phyloP scores from a whole-genome alignment of 2,888 invertebrate species.

The Digitonthophagus gazella region DNA sequence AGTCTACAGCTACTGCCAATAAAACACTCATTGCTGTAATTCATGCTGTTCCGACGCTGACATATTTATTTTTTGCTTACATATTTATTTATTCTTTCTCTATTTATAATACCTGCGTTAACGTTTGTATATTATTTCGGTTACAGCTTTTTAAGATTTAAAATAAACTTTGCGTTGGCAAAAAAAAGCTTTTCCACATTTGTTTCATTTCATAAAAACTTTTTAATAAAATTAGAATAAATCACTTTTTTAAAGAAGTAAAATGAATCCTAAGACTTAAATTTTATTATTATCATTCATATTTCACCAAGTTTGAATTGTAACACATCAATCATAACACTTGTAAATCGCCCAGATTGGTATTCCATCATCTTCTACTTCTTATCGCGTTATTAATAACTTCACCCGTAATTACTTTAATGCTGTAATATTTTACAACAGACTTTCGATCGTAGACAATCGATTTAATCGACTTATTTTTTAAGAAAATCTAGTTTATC shows the following conservation, averaged over 20 bases:
- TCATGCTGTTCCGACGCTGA: not conserved
- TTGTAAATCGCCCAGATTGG: not conserved
- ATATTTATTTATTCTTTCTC: not conserved
- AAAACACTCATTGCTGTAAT: not conserved
- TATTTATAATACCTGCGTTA: not conserved
- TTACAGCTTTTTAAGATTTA: not conserved
- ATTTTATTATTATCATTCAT: no score
- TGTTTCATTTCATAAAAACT: no score
- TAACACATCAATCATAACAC: not conserved
- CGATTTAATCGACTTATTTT: no score
- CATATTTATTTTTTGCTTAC: not conserved
- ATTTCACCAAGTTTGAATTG: no score
- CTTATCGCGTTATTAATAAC: not conserved
- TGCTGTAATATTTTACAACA: no score
- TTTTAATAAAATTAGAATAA: no score
- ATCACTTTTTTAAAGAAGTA: no score
- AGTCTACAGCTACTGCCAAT: not conserved
- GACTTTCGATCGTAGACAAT: no score
- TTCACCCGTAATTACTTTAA: no score
- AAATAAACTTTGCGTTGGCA: not conserved
- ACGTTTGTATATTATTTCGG: not conserved
- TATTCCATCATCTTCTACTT: not conserved
- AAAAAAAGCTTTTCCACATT: not conserved
- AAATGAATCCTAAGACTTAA: no score
- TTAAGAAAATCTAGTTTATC: no score